Evolutionary conservation across 2,888 invertebrate species (phyloP).

Genomic region (Morinoia aosen): DNA sequence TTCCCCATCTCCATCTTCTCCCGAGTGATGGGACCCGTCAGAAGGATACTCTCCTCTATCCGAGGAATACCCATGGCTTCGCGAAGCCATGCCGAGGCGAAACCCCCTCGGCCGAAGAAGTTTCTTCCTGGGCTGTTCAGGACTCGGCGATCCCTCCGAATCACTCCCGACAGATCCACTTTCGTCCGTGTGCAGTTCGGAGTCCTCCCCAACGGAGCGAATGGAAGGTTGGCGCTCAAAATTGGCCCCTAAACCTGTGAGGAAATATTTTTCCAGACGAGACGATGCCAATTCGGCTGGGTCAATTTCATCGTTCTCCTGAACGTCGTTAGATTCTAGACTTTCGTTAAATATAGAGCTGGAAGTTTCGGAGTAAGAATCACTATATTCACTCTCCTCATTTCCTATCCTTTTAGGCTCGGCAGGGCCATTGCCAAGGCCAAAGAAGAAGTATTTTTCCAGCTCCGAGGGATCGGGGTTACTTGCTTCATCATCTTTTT

Average conservation of each 20-base stretch:
- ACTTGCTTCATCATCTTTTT: conserved; percentile 64
- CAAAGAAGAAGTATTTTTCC: conserved; percentile 92
- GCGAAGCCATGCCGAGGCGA: conserved; percentile 58
- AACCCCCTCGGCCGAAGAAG: conserved; percentile 60
- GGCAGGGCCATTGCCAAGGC: conserved; percentile 75
- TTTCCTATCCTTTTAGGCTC: conserved; percentile 69
- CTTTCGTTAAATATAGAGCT: conserved; percentile 87
- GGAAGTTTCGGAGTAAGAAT: conserved; percentile 76
- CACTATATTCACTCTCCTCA: conserved; percentile 71
- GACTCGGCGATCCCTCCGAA: conserved; percentile 89
- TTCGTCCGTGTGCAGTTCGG: conserved; percentile 74
- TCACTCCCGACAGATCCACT: conserved; percentile 89
- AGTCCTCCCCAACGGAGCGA: conserved; percentile 67
- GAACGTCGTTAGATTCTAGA: conserved; percentile 75
- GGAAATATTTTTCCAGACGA: conserved; percentile 79
- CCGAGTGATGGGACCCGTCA: conserved; percentile 67
- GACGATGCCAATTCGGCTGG: conserved; percentile 86
- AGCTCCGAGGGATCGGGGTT: conserved; percentile 79
- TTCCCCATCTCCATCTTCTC: conserved; percentile 72
- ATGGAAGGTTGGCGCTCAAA: conserved; percentile 67
- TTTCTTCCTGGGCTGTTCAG: conserved; percentile 84
- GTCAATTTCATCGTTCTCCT: conserved; percentile 74
- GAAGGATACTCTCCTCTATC: conserved; percentile 64
- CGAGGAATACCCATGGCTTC: conserved; percentile 57
- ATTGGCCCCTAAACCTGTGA: conserved; percentile 71